Conservation (phyloP, 2,113 vertebrate genomes). For the Hippocampus zosterae region DNA sequence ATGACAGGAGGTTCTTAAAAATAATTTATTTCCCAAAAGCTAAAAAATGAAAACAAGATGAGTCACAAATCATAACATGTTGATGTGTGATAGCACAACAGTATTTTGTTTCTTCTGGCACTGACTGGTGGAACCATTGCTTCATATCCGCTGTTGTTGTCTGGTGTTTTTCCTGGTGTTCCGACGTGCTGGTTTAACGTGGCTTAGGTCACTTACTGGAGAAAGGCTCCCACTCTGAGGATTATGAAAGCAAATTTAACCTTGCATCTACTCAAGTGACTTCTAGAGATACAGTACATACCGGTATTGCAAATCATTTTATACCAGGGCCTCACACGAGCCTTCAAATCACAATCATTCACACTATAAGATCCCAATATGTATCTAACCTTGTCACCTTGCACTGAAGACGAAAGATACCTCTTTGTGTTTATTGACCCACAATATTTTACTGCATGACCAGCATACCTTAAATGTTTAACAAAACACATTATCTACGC, state of each 20-base stretch:
- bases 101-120: not conserved
- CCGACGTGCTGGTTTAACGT: slow-evolving; percentile 24
- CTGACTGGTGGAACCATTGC: not conserved
- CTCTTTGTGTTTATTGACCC: no score
- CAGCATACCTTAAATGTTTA: not conserved
- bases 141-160: not conserved
- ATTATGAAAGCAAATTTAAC: slow-evolving; percentile 34
- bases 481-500: not conserved
- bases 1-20: no score
- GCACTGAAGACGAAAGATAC: no score
- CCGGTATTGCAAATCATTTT: not conserved
- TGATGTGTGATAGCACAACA: not conserved
- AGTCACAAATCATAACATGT: no score
- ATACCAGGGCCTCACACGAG: not conserved
- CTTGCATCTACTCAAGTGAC: not conserved
- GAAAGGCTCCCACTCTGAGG: slow-evolving; percentile 24
- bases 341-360: not conserved
- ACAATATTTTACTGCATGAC: not conserved
- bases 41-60: no score
- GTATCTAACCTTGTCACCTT: not conserved
- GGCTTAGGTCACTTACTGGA: slow-evolving; percentile 33
- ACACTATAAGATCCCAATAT: not conserved
- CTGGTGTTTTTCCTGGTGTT: slow-evolving; percentile 8
- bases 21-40: no score
- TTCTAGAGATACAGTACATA: not conserved